Conservation (phyloP, 2,797 vertebrate species). For the Enteromius argenteus region DNA sequence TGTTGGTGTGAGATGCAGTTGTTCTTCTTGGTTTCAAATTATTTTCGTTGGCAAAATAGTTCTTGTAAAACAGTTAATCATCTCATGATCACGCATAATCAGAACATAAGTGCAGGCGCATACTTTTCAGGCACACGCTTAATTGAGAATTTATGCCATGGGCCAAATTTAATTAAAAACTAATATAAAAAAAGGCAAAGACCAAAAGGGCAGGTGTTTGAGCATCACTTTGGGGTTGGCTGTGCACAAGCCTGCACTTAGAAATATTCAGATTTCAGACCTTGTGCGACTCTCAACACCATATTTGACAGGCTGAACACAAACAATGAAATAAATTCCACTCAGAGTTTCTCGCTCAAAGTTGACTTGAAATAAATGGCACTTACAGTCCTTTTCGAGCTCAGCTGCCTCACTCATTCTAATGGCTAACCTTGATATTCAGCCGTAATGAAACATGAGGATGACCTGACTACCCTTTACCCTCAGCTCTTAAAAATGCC, state of each 20-base stretch:
- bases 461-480: background rate
- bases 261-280: background rate
- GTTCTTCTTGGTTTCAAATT: background rate
- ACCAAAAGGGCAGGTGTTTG: background rate
- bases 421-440: background rate
- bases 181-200: background rate
- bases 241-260: background rate
- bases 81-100: background rate
- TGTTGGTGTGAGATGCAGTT: background rate
- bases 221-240: background rate
- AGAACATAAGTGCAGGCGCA: background rate
- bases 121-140: background rate
- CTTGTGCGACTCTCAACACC: background rate
- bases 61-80: background rate
- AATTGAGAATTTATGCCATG: background rate
- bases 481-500: background rate
- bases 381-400: background rate
- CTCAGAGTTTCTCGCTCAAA: background rate
- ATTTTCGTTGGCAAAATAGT: background rate
- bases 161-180: background rate
- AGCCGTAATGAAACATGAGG: background rate
- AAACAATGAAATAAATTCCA: background rate
- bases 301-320: background rate
- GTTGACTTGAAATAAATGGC: background rate
- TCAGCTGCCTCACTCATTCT: background rate